These are phyloP conservation scores for Myotis vivesi DNA, from an alignment of 2,797 vertebrate species.

Conservation along the genomic window DNA sequence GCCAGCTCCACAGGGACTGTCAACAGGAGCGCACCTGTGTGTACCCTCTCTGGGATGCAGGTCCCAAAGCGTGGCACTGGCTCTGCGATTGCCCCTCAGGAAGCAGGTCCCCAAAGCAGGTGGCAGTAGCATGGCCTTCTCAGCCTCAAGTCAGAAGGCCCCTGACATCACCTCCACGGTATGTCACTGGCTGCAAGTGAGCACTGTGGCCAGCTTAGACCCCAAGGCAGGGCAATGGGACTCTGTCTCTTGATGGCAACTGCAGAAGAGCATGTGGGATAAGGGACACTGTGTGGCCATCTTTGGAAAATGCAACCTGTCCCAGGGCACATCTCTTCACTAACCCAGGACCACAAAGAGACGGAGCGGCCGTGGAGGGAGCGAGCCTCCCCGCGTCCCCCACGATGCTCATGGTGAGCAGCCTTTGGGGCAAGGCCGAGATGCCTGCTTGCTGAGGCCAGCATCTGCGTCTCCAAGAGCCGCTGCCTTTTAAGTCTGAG, in stretches of 20 bases:
- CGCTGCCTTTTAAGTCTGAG: background rate
- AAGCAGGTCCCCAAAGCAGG: background rate
- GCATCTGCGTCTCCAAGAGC: background rate
- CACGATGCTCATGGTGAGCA: background rate
- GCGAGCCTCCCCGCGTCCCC: rapidly evolving
- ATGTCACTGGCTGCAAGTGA: background rate
- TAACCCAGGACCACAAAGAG: background rate
- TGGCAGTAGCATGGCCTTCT: background rate
- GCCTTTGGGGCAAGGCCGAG: too few species aligned
- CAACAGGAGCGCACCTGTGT: background rate
- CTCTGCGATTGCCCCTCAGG: background rate
- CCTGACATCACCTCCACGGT: too few species aligned
- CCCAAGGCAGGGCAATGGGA: background rate
- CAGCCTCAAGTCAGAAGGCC: background rate
- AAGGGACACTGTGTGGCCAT: background rate
- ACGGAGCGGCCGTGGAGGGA: background rate
- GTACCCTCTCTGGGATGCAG: background rate
- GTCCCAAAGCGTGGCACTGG: background rate
- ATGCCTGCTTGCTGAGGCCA: background rate
- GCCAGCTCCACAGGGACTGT: background rate
- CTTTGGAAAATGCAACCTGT: background rate
- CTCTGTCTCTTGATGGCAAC: background rate
- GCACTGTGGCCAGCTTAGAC: background rate
- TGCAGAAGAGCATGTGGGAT: background rate
- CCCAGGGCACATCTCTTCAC: background rate